These are phyloP conservation scores for Oryzias curvinotus DNA, from an alignment of 2,113 vertebrate species.

Conservation along the genomic window DNA sequence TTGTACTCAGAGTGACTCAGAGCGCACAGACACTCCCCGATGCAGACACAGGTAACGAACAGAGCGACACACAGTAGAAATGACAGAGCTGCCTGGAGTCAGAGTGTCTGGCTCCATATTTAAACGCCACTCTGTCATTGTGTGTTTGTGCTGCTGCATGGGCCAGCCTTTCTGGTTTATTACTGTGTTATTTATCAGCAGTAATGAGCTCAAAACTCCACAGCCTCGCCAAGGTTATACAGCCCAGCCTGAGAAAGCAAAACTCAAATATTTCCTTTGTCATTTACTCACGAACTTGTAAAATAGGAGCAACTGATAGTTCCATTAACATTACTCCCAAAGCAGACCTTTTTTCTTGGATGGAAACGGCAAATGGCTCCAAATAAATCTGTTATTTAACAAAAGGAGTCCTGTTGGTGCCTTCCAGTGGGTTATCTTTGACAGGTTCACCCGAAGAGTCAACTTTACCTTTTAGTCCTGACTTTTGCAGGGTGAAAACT, in stretches of 20 bases:
- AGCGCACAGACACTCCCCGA: slow-evolving; percentile 59
- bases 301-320: background rate
- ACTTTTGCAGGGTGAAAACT: background rate
- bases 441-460: slow-evolving; percentile 14
- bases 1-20: slow-evolving; percentile 24
- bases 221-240: slow-evolving; percentile 29
- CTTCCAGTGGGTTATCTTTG: slow-evolving; percentile 16
- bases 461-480: background rate
- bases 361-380: background rate
- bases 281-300: background rate
- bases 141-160: slow-evolving; percentile 54
- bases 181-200: slow-evolving; percentile 61
- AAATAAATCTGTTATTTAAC: slow-evolving; percentile 1
- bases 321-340: background rate
- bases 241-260: slow-evolving; percentile 16
- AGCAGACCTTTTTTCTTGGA: background rate
- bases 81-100: slow-evolving; percentile 60
- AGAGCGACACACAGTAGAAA: slow-evolving; percentile 45
- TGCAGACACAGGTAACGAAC: slow-evolving; percentile 47
- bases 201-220: slow-evolving; percentile 44
- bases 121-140: slow-evolving; percentile 43
- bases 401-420: slow-evolving; percentile 23
- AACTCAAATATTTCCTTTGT: slow-evolving; percentile 7
- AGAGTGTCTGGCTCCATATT: slow-evolving; percentile 61
- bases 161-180: slow-evolving; percentile 42